phyloP scores from a whole-genome alignment of 2,888 invertebrate genomes.

The Euclidia mi region DNA sequence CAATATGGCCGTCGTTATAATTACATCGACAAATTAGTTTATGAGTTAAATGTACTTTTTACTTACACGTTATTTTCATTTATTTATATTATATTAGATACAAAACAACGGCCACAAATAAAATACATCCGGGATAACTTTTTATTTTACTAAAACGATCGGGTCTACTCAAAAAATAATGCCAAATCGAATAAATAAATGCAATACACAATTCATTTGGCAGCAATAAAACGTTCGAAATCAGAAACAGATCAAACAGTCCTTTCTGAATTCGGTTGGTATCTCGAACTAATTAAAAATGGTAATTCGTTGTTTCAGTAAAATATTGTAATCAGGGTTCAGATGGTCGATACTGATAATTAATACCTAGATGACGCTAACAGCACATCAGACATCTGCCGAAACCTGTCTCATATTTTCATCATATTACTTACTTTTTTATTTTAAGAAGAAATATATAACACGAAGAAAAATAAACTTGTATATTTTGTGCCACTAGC shows the following conservation, averaged over 20 bases:
- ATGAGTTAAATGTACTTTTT: too few species aligned
- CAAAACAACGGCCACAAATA: conserved; percentile 17
- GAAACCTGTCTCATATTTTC: too few species aligned
- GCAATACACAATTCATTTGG: conserved; percentile 8
- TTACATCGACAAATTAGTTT: too few species aligned
- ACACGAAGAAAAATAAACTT: not conserved
- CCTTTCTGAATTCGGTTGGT: conserved; percentile 7
- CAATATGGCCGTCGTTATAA: too few species aligned
- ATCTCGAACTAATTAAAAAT: not conserved
- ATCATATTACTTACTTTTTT: not conserved
- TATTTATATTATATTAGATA: not conserved
- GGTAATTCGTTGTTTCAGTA: conserved; percentile 44
- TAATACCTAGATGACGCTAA: conserved; percentile 1
- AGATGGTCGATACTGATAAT: not conserved
- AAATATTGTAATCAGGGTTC: conserved; percentile 22
- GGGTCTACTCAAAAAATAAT: conserved; percentile 14
- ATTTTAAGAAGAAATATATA: not conserved
- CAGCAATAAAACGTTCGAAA: conserved; percentile 11
- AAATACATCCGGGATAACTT: not conserved
- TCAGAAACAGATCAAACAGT: conserved; percentile 28
- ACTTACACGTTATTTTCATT: too few species aligned
- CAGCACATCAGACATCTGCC: not conserved
- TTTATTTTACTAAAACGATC: not conserved
- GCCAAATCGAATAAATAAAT: conserved; percentile 14
- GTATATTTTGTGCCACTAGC: not conserved